Conservation (phyloP, 2,797 vertebrate species). For the Rhinogobio ventralis region DNA sequence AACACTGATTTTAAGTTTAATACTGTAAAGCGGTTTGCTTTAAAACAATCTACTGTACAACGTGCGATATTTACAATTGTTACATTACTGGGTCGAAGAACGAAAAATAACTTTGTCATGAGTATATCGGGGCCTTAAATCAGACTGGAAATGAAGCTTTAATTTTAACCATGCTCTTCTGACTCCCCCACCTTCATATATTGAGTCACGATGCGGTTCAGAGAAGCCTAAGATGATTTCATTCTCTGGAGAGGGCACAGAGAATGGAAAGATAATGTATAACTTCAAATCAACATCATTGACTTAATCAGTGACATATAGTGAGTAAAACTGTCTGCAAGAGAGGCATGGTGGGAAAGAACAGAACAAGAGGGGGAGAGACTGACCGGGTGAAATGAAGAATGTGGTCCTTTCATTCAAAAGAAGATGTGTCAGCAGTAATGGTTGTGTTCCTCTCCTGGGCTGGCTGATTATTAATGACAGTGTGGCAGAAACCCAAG, state of each 20-base stretch:
- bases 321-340: conserved; percentile 14
- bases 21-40: neutral
- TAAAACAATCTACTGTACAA: neutral
- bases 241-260: conserved; percentile 35
- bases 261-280: conserved; percentile 64
- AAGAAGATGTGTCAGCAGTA: conserved; percentile 27
- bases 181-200: conserved; percentile 53
- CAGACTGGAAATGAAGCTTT: conserved; percentile 53
- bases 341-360: conserved; percentile 19
- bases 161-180: conserved; percentile 60
- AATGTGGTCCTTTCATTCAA: conserved; percentile 16
- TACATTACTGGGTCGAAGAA: neutral
- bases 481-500: conserved; percentile 68
- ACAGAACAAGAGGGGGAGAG: neutral
- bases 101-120: neutral
- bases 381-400: neutral
- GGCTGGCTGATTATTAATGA: conserved; percentile 48
- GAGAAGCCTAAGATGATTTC: conserved; percentile 33
- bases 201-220: conserved; percentile 62
- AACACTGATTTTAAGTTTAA: neutral
- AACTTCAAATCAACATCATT: conserved; percentile 67
- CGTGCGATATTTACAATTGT: neutral
- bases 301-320: conserved; percentile 9
- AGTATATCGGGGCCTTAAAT: neutral
- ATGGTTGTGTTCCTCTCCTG: conserved; percentile 57